These are phyloP conservation scores for Toxotes jaculatrix DNA, from an alignment of 2,113 vertebrate species.

Conservation along the genomic window DNA sequence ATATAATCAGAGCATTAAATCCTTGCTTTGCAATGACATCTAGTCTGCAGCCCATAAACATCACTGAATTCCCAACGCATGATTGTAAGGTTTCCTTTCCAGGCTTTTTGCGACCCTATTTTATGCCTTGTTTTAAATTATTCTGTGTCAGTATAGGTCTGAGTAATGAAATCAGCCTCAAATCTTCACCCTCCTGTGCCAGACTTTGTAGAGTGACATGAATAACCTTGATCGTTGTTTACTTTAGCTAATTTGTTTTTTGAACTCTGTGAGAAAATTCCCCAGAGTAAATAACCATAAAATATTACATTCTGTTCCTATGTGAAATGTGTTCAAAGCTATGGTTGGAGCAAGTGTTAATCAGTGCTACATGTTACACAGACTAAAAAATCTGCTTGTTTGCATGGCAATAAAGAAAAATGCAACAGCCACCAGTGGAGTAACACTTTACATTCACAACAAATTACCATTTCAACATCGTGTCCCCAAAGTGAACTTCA, in stretches of 20 bases:
- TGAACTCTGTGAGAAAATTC: conserved; percentile 33
- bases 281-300: conserved; percentile 57
- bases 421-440: neutral
- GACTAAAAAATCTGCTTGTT: conserved; percentile 16
- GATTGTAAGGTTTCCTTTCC: conserved; percentile 47
- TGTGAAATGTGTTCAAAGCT: conserved; percentile 49
- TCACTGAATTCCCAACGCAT: conserved; percentile 46
- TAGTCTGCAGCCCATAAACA: conserved; percentile 47
- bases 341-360: conserved; percentile 50
- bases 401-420: conserved; percentile 4
- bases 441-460: neutral
- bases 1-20: conserved; percentile 48
- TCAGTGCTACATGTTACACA: conserved; percentile 38
- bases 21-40: conserved; percentile 31
- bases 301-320: conserved; percentile 32
- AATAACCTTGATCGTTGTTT: conserved; percentile 72
- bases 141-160: conserved; percentile 39
- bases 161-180: conserved; percentile 59
- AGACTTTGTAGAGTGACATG: conserved; percentile 52
- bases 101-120: conserved; percentile 31
- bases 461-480: neutral
- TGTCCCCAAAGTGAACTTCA: conserved; percentile 1
- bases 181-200: conserved; percentile 38
- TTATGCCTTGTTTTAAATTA: conserved; percentile 62
- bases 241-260: conserved; percentile 71